Base-by-base conservation (phyloP, 2,113 vertebrate species). In the Hystrix brachyura region DNA sequence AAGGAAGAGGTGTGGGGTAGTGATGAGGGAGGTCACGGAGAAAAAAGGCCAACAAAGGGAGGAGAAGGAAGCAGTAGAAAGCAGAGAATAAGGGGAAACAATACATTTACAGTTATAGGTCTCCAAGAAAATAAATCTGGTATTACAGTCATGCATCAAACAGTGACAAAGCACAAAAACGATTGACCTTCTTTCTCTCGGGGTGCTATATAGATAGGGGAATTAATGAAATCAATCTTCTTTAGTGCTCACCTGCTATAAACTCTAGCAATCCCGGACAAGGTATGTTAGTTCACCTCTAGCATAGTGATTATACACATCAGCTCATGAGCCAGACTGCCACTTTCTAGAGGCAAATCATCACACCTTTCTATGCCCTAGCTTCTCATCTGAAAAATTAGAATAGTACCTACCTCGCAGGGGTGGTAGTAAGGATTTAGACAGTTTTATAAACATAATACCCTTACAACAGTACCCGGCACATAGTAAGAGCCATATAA, bases 191-290 rank as follows among this genome's bases (percentile, higher is more conserved):
- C 64, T 95, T 81, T 94, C 82, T 92, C 86, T 46, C 38, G 78
- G 57, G 65, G 65, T 91, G 67, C 86, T 94, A 74, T 90, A 94
- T 96, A 96, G 90, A 96, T 92, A 89, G 18, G 32, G 43, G 27
- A 95, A 97, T 85, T 97, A 94, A 95, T 87, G 46, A 93, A 97
- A 96, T 95, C 87, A 78, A 91, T 94, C 94, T 25, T 57, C 23
- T 96, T 95, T 95, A 93, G 87, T 94, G 90, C 62, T 91, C 74
- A 84, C 67, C 79, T 97, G 79, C 91, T 46, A 97, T 95, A 97
- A 97, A 94, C 43, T 88, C 69, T 67, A 89, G 80, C 82, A 60
- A 95, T 48, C 43, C 67, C 78, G n/a, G 62, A 71, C 82, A 91
- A 96, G 78, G 60, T 87, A 79, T 72, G 65, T 91, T 51, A 18